These are phyloP conservation scores for Agonopterix heracliana DNA, from an alignment of 2,888 invertebrate genomes.

Conservation along the genomic window DNA sequence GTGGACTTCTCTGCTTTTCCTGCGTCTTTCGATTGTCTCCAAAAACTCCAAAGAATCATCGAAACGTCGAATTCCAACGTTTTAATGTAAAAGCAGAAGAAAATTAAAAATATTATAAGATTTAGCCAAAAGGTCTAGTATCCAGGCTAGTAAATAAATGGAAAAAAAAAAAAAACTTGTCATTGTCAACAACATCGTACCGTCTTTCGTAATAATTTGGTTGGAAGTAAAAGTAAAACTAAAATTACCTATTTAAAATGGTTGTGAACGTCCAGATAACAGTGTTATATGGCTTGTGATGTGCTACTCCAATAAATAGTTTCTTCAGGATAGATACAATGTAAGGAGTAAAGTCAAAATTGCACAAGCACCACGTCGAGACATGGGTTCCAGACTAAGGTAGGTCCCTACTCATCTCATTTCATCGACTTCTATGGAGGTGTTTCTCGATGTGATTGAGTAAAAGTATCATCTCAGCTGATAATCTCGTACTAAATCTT, in stretches of 20 bases:
- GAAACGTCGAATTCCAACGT: no score
- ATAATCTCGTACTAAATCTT: not conserved
- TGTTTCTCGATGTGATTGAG: not conserved
- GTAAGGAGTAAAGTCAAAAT: constrained; percentile 52
- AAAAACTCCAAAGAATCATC: no score
- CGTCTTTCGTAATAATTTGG: constrained; percentile 38
- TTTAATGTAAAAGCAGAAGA: no score
- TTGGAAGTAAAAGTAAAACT: constrained; percentile 10
- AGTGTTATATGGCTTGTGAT: constrained; percentile 58
- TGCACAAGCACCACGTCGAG: constrained; percentile 51
- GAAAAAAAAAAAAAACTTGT: no score
- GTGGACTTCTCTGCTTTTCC: no score
- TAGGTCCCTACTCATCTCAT: constrained; percentile 26
- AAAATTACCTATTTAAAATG: constrained; percentile 42
- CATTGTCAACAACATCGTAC: constrained; percentile 1
- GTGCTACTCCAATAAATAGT: constrained; percentile 33
- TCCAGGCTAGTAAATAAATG: no score
- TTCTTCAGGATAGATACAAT: constrained; percentile 21
- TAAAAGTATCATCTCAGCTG: not conserved
- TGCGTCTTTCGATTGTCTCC: no score
- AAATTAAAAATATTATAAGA: no score
- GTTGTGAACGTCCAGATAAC: constrained; percentile 25
- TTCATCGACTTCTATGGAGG: not conserved
- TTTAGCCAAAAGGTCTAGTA: no score
- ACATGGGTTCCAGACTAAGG: constrained; percentile 72